Percentiles rank a stretch among this genome's conserved stretches.
These are phyloP conservation scores for Alces alces DNA, from an alignment of 2,113 vertebrate genomes.

Conservation along the genomic window DNA sequence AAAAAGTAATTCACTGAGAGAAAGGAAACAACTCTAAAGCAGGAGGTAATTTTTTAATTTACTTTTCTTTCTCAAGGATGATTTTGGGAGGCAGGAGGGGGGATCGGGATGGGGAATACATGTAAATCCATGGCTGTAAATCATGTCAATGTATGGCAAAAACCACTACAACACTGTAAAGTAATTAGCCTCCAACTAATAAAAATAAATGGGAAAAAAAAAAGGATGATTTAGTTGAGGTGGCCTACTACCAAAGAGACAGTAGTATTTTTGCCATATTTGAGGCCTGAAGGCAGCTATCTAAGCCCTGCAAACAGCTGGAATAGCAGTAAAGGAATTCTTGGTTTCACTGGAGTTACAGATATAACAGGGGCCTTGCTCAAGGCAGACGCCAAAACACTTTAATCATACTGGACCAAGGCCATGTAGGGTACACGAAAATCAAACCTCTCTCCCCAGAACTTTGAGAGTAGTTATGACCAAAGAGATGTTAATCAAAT, in stretches of 20 bases:
- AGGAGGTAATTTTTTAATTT: not conserved
- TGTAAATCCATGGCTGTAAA: too few species aligned
- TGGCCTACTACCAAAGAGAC: not conserved
- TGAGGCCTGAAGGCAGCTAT: not conserved
- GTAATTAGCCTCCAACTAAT: too few species aligned
- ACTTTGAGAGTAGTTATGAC: not conserved
- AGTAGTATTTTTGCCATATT: not conserved
- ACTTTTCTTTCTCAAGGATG: not conserved
- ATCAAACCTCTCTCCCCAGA: not conserved
- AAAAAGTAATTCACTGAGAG: not conserved
- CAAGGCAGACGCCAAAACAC: not conserved
- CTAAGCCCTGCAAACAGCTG: not conserved
- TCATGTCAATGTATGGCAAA: too few species aligned
- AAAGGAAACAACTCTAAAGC: not conserved
- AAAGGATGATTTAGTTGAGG: not conserved
- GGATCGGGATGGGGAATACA: too few species aligned
- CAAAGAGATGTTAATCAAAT: constrained; percentile 2
- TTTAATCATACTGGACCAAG: not conserved
- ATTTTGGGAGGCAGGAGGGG: not conserved
- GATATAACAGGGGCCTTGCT: not conserved
- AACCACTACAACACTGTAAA: too few species aligned
- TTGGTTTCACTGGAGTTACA: not conserved
- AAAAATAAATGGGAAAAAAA: too few species aligned
- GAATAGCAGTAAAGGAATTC: not conserved
- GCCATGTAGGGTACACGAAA: not conserved